A percentile compares a stretch with the other conserved stretches of the same genome.
Conservation (phyloP, 2,113 vertebrate species). For the Corvus hawaiiensis region DNA sequence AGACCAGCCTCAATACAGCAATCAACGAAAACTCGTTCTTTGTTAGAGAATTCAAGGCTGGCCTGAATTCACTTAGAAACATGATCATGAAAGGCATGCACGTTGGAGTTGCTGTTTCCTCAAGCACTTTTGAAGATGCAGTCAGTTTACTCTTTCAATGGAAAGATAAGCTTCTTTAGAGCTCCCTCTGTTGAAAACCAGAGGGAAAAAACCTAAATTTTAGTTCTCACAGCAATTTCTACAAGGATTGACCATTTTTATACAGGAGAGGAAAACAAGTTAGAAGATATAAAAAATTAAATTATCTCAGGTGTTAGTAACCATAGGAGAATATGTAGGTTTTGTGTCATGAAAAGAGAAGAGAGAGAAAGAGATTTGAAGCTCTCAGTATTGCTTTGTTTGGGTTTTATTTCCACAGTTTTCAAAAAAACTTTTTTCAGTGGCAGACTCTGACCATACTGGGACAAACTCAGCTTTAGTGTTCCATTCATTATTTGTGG, state of each 20-base stretch:
- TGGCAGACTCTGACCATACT: not conserved
- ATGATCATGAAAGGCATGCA: too few relatives aligned
- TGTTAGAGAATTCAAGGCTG: not conserved
- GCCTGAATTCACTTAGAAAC: not conserved
- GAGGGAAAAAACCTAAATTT: not conserved
- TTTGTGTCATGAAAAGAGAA: not conserved
- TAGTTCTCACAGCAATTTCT: not conserved
- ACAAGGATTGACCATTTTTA: not conserved
- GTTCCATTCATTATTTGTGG: not conserved
- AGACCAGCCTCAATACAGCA: not conserved
- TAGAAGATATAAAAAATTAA: not conserved
- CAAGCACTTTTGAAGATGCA: not conserved
- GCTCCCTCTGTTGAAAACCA: constrained; percentile 49
- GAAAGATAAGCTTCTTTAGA: constrained; percentile 42
- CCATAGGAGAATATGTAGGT: not conserved
- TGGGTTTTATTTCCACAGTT: not conserved
- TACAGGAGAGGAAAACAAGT: not conserved
- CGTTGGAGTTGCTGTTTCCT: not conserved
- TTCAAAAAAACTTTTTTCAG: not conserved
- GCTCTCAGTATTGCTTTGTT: not conserved
- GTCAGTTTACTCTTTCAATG: not conserved
- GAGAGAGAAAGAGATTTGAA: not conserved
- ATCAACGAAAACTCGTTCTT: not conserved
- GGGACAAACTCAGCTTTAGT: not conserved
- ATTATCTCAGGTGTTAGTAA: not conserved